Conservation (phyloP, 64 coral and sea anemone species). For the Montipora efflorescens region DNA sequence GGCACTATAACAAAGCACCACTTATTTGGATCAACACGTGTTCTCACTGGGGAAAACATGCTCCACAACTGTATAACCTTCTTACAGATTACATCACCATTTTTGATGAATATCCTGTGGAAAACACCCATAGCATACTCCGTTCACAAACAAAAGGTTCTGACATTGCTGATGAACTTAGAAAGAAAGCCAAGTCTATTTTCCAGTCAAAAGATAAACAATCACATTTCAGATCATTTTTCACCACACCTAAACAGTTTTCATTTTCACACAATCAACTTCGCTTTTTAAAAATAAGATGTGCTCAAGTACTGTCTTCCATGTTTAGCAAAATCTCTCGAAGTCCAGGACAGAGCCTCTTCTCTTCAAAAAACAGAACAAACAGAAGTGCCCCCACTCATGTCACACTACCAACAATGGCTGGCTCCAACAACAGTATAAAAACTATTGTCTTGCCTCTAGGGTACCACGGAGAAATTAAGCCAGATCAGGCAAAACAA, state of each 20-base stretch:
- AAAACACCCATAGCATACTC: conserved; percentile 41
- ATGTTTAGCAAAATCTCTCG: conserved; percentile 15
- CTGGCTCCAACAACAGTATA: no score
- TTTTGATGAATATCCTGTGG: conserved; percentile 48
- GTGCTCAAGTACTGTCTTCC: conserved; percentile 7
- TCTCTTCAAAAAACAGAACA: background rate
- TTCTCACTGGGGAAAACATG: conserved; percentile 32
- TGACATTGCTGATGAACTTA: conserved; percentile 15
- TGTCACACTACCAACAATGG: background rate
- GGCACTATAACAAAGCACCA: conserved; percentile 67
- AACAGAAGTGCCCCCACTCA: background rate
- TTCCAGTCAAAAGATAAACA: background rate
- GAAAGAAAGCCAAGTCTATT: background rate
- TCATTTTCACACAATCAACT: background rate
- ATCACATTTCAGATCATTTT: background rate
- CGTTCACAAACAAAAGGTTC: conserved; percentile 1
- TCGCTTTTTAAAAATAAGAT: background rate
- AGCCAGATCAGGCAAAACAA: no score
- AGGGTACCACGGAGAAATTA: no score
- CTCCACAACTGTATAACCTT: conserved; percentile 3
- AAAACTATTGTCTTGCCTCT: background rate
- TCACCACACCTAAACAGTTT: background rate
- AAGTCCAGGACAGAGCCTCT: background rate
- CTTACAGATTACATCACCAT: background rate
- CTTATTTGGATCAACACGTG: conserved; percentile 32